Base-by-base conservation (phyloP, 2,797 vertebrate species). In the Spea hammondii region DNA sequence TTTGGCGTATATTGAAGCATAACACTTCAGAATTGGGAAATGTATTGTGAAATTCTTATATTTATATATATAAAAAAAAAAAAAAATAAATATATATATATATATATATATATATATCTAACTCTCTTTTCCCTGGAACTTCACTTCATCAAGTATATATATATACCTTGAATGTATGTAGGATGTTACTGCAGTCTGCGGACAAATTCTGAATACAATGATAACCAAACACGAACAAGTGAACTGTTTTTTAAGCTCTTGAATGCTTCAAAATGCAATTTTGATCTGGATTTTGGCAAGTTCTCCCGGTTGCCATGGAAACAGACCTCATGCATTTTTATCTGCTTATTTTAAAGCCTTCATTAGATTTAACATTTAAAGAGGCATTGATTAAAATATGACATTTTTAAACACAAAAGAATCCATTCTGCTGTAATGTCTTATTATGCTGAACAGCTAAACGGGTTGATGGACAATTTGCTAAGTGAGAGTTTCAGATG, bases 321-420 rank as follows among this genome's bases (percentile, higher is more conserved):
- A 92, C 89, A 71, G 78, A 67, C 78, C 71, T 77, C 82, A 70
- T 46, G 62, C 86, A 84, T 88, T 89, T 89, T 88, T 89, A 89
- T 87, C 85, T 83, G 86, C 86, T 89, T 78, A 84, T 76, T 85
- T 88, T 85, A 80, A 87, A 87, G 88, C 84, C 84, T 88, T 89
- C 89, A 87, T 88, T 87, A 86, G 86, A 87, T 85, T 59, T 87
- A 88, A 85, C 75, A 62, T 86, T 90, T 85, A 90, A 87, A 90
- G 86, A 90, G 89, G 86, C 87, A 89, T 85, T 90, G 89, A 92
- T 91, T 92, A 91, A 88, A 91, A 91, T 84, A 87, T 86, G 89
- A 89, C 87, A 89, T 88, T 89, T 85, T 86, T 83, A 82, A 88
- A 86, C 66, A 70, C 81, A 83, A 88, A 90, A 91, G 79, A 70